Evolutionary conservation across 2,888 invertebrate genomes (phyloP).

Genomic region (Elmis aenea): DNA sequence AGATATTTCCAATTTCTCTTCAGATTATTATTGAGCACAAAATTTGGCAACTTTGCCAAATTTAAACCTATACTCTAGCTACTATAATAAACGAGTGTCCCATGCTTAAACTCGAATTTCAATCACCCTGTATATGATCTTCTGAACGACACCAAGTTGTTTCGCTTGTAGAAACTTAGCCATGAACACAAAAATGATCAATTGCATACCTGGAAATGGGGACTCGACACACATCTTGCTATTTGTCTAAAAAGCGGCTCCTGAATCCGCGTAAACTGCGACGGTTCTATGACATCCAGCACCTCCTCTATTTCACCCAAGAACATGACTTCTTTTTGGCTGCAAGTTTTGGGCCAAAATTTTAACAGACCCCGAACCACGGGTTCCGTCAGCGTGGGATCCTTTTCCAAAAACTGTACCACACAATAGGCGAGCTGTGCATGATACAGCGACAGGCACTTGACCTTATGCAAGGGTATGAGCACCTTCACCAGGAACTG

Average conservation of each 20-base stretch:
- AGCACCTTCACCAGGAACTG: conserved; percentile 92
- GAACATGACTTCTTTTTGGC: conserved; percentile 99
- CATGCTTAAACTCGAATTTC: no score
- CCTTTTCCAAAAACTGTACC: conserved; percentile 97
- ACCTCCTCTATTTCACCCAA: conserved; percentile 99
- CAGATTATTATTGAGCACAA: no score
- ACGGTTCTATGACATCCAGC: conserved; percentile 98
- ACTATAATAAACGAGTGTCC: no score
- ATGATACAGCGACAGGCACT: conserved; percentile 94
- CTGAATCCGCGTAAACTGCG: conserved; percentile 98
- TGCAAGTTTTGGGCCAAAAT: conserved; percentile 98
- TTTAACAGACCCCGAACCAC: conserved; percentile 91
- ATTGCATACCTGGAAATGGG: conserved; percentile 96
- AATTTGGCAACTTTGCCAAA: no score
- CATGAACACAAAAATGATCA: no score
- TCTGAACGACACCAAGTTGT: no score
- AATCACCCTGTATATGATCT: no score
- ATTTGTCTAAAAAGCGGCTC: conserved; percentile 97
- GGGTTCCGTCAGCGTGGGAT: conserved; percentile 90
- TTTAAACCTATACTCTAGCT: no score
- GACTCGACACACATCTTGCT: conserved; percentile 98
- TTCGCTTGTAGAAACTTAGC: no score
- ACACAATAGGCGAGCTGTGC: conserved; percentile 98
- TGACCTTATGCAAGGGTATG: conserved; percentile 93
- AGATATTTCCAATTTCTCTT: no score